Evolutionary conservation across 2,797 vertebrate species (phyloP), one percentile per base, ranked within the genome.

Genomic region (Phyllotis vaccarum): DNA sequence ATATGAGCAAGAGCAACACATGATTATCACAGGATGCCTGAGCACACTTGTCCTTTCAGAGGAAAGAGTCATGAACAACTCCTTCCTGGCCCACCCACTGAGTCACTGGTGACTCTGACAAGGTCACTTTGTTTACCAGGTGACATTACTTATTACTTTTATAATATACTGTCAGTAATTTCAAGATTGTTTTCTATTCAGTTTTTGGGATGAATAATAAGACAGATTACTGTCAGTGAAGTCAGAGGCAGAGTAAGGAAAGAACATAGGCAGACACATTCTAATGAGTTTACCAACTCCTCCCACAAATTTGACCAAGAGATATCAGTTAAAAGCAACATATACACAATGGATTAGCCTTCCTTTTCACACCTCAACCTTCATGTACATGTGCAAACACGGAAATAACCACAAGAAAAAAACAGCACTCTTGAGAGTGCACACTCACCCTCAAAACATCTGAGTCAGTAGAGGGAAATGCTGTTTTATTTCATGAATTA

Each of bases 51-150:
- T 66, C 76, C 46, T 87, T 49, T 40, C 58, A 76, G 80, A 92
- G 29, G 37, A 88, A 87, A 92, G 37, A 58, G 40, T 85, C 83
- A 91, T 96, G 81, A 91, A 95, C 91, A 91, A 49, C 46, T 49
- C 46, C 46, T 49, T 96, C 95, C 72, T 76, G 80, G 52, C 68
- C 93, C 92, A 96, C 96, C 95, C 93, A 75, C 62, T 24, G 96
- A 98, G 93, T 97, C 97, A 97, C 62, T 52, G 86, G 66, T 93
- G 92, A 96, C 97, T 92, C 13, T 80, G 83, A n/a, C 74, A 85
- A 72, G 68, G 85, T 94, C 27, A 95, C 78, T 96, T 40, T 12
- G 37, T 91, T 90, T 90, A 93, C 72, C 92, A 85, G 19, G 70
- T 93, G 78, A 93, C 22, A 80, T 75, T 49, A 49, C 56, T 52